These are phyloP conservation scores for Catamblyrhynchus diadema DNA, from an alignment of 2,797 vertebrate genomes.

Conservation along the genomic window DNA sequence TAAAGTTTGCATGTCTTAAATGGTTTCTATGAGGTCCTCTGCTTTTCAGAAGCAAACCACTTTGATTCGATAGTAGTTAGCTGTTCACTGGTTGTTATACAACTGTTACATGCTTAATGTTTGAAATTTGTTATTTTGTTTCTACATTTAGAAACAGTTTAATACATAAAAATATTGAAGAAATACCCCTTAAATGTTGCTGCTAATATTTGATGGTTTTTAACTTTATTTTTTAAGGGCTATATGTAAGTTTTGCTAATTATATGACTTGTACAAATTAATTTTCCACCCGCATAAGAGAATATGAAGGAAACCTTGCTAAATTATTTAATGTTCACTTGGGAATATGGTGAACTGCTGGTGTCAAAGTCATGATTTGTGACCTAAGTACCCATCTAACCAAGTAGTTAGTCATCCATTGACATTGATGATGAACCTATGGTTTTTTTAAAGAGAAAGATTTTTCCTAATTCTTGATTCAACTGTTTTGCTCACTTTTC, in stretches of 20 bases:
- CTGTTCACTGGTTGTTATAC: neutral
- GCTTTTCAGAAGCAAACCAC: neutral
- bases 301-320: neutral
- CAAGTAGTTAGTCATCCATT: neutral
- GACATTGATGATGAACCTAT: neutral
- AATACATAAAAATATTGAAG: neutral
- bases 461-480: neutral
- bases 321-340: neutral
- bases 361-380: neutral
- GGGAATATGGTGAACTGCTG: neutral
- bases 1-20: neutral
- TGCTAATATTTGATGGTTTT: neutral
- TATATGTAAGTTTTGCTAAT: neutral
- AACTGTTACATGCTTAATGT: neutral
- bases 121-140: neutral
- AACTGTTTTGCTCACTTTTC: neutral
- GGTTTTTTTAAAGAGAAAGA: neutral
- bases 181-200: neutral
- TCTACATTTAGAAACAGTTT: neutral
- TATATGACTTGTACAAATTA: neutral
- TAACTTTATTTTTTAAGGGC: neutral
- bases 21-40: neutral
- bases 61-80: neutral
- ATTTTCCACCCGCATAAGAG: neutral
- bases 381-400: accelerated